Conservation (phyloP, 2,797 vertebrate genomes). For the Gila robusta region DNA sequence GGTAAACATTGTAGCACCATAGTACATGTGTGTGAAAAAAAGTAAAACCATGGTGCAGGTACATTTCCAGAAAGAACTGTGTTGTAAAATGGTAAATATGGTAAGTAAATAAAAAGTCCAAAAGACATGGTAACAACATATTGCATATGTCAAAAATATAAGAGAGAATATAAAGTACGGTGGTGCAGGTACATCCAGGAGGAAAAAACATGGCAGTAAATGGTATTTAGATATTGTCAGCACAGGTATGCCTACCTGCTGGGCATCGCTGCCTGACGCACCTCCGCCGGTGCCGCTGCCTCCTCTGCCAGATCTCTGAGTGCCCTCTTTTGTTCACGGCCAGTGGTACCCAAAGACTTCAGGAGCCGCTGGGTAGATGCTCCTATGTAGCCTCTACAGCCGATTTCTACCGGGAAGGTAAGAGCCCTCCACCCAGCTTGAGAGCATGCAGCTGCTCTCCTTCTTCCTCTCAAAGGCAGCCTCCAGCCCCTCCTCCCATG, state of each 20-base stretch:
- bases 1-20: not conserved
- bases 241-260: not conserved
- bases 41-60: not conserved
- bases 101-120: no score
- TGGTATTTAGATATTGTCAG: not conserved
- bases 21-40: not conserved
- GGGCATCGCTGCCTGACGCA: not conserved
- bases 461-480: not conserved
- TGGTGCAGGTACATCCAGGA: no score
- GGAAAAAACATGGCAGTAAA: no score
- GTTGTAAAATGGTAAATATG: not conserved
- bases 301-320: constrained; percentile 7
- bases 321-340: not conserved
- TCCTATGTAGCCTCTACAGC: not conserved
- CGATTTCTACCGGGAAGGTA: not conserved
- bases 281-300: not conserved
- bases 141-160: no score
- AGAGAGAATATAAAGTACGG: no score
- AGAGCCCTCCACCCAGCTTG: not conserved
- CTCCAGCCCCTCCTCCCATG: not conserved
- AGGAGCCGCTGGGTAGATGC: not conserved
- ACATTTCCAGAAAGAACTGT: not conserved
- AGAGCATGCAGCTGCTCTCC: not conserved
- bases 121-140: no score
- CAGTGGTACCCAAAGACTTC: not conserved